Conservation (phyloP, 2,797 vertebrate species). For the Typhlichthys eigenmanni region DNA sequence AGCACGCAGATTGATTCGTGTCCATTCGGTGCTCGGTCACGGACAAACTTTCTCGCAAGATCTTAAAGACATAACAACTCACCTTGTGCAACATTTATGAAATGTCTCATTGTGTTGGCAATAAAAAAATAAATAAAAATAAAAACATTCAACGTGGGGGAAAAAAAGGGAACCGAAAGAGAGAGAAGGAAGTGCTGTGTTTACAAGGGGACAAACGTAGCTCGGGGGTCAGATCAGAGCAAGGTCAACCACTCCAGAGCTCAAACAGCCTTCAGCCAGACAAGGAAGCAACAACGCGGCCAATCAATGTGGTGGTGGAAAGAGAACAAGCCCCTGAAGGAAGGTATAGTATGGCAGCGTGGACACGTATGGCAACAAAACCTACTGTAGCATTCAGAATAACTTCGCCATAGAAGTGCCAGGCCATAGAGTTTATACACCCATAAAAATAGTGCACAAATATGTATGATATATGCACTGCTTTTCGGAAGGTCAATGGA, state of each 20-base stretch:
- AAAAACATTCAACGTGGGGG: neutral
- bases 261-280: conserved; percentile 8
- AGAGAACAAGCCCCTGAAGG: conserved; percentile 1
- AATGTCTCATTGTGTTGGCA: conserved; percentile 25
- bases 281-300: conserved; percentile 1
- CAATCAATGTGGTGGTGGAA: neutral
- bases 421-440: conserved; percentile 17
- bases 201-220: conserved; percentile 15
- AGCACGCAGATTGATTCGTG: too few species aligned
- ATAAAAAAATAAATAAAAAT: neutral
- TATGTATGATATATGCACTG: neutral
- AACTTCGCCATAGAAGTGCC: too few species aligned
- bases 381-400: too few species aligned
- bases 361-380: neutral
- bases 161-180: neutral
- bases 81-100: conserved; percentile 19
- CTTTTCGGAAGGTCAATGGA: conserved; percentile 23
- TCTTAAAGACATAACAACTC: conserved; percentile 17
- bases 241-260: conserved; percentile 16
- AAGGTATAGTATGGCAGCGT: conserved; percentile 9
- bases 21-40: conserved; percentile 30
- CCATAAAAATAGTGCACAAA: neutral
- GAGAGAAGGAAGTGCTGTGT: conserved; percentile 1
- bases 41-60: conserved; percentile 23
- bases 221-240: conserved; percentile 6